A percentile compares a stretch with the other conserved stretches of the same genome.
Conservation (phyloP, 2,888 invertebrate species). For the Xanthostigma xanthostigma region DNA sequence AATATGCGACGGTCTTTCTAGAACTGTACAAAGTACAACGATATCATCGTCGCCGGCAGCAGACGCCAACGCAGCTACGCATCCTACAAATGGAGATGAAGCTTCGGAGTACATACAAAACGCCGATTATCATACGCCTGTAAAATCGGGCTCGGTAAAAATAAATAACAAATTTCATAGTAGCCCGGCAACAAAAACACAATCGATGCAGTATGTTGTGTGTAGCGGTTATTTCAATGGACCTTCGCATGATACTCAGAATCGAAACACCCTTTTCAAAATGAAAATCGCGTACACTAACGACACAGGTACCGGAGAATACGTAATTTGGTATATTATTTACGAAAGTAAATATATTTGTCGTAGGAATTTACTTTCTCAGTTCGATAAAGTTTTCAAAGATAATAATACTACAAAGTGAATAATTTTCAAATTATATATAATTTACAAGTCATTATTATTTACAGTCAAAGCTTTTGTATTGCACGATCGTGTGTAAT, state of each 20-base stretch:
- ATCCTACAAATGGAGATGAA: too few relatives aligned
- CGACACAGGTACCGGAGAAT: slow-evolving; percentile 36
- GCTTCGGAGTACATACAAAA: too few relatives aligned
- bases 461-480: too few relatives aligned
- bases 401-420: neutral
- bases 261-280: slow-evolving; percentile 46
- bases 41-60: too few relatives aligned
- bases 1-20: too few relatives aligned
- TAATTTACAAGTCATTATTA: neutral
- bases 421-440: neutral
- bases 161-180: too few relatives aligned
- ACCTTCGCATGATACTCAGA: slow-evolving; percentile 13
- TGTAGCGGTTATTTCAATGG: neutral
- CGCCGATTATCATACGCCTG: too few relatives aligned
- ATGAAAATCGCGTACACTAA: slow-evolving; percentile 45
- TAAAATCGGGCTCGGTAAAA: too few relatives aligned
- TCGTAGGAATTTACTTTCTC: slow-evolving; percentile 34
- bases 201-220: slow-evolving; percentile 2
- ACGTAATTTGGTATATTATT: slow-evolving; percentile 41
- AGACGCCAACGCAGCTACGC: too few relatives aligned
- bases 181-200: too few relatives aligned
- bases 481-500: too few relatives aligned
- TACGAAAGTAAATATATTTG: slow-evolving; percentile 46
- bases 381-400: slow-evolving; percentile 4
- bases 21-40: too few relatives aligned